phyloP scores from a whole-genome alignment of 2,797 vertebrate genomes.

The Myotis findleyi region DNA sequence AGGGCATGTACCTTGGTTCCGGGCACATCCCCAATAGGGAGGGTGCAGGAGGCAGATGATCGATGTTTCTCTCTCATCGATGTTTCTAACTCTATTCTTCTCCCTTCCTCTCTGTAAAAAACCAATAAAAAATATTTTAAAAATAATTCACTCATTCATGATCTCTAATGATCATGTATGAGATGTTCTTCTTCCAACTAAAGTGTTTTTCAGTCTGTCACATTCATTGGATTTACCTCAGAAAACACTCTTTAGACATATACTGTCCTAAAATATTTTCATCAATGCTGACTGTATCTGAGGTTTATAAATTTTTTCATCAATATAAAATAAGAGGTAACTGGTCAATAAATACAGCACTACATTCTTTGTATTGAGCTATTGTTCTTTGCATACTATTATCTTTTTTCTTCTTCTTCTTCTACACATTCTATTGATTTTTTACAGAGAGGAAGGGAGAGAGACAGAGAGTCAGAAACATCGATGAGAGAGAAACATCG shows the following conservation, averaged over 20 bases:
- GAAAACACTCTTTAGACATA: slow-evolving; percentile 3
- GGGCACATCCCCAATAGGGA: too few species aligned
- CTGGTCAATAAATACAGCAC: neutral
- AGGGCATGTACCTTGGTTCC: too few species aligned
- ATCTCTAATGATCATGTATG: neutral
- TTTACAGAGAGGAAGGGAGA: too few species aligned
- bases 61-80: too few species aligned
- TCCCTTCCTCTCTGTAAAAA: too few species aligned
- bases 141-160: neutral
- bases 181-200: neutral
- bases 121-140: neutral
- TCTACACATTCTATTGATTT: too few species aligned
- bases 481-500: too few species aligned
- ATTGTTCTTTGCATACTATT: neutral
- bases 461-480: too few species aligned
- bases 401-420: neutral
- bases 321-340: neutral
- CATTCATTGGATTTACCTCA: slow-evolving; percentile 31
- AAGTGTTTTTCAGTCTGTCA: slow-evolving; percentile 31
- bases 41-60: too few species aligned
- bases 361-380: neutral
- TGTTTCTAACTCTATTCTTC: too few species aligned
- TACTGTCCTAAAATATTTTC: neutral
- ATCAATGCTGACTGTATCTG: neutral
- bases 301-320: neutral